phyloP scores from a whole-genome alignment of 2,113 vertebrate species.

The Cervus canadensis region DNA sequence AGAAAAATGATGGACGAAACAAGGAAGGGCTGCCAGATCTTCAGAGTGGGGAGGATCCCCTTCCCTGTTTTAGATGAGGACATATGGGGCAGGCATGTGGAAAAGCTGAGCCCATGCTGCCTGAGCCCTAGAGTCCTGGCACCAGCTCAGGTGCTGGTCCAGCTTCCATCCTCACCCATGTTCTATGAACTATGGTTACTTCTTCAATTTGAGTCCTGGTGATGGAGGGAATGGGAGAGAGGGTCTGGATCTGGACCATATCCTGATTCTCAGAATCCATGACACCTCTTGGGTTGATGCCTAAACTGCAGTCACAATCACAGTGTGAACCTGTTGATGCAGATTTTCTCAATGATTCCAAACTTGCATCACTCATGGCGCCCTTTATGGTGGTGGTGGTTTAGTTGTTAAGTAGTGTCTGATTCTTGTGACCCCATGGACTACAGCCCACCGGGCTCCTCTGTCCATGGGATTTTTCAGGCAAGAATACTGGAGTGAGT shows the following conservation, averaged over 20 bases:
- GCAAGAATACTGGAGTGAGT: not conserved
- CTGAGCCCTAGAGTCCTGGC: fast-evolving
- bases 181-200: not conserved
- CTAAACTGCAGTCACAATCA: too few species aligned
- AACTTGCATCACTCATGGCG: not conserved
- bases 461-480: not conserved
- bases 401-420: not conserved
- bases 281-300: not conserved
- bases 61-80: not conserved
- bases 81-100: fast-evolving
- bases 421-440: not conserved
- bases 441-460: not conserved
- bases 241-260: not conserved
- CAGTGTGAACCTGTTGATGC: fast-evolving
- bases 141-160: too few species aligned
- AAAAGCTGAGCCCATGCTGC: not conserved
- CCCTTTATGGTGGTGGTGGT: not conserved
- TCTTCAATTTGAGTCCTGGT: not conserved
- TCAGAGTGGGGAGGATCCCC: not conserved
- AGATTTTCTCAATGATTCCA: not conserved
- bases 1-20: not conserved
- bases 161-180: not conserved
- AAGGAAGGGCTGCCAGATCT: not conserved
- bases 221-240: not conserved
- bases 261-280: not conserved